These are phyloP conservation scores for Stenopsyche tienmushanensis DNA, from an alignment of 1,140 invertebrate species.

Conservation along the genomic window DNA sequence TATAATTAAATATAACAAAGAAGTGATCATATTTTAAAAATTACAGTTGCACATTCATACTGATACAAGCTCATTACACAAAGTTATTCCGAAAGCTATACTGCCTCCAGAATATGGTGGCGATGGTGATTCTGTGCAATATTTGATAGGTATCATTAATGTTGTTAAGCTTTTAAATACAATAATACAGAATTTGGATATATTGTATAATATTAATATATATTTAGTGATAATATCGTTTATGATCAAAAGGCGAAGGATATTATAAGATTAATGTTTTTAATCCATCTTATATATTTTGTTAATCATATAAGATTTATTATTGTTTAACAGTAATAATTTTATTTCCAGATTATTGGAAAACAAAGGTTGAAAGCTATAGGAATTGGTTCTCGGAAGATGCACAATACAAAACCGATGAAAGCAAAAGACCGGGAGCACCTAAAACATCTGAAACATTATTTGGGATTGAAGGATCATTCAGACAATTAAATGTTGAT, in stretches of 20 bases:
- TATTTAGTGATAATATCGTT: too few species aligned
- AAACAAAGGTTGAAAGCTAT: conserved; percentile 54
- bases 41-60: conserved; percentile 56
- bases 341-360: conserved; percentile 54
- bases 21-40: neutral
- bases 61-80: conserved; percentile 51
- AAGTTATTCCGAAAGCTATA: conserved; percentile 53
- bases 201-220: conserved; percentile 24
- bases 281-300: too few species aligned
- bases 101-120: conserved; percentile 61
- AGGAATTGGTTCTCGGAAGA: conserved; percentile 55
- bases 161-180: too few species aligned
- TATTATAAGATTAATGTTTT: too few species aligned
- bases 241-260: too few species aligned
- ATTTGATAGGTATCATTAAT: conserved; percentile 46
- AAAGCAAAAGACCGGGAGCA: conserved; percentile 56
- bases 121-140: conserved; percentile 50
- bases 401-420: conserved; percentile 56
- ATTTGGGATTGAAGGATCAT: conserved; percentile 61
- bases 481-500: conserved; percentile 44
- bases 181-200: conserved; percentile 1
- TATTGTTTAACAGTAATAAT: too few species aligned
- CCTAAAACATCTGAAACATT: conserved; percentile 53
- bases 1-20: neutral
- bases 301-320: too few species aligned